Evolutionary conservation across 2,113 vertebrate species (phyloP), one percentile per base, ranked within the genome.

Genomic region (Podarcis cretensis): DNA sequence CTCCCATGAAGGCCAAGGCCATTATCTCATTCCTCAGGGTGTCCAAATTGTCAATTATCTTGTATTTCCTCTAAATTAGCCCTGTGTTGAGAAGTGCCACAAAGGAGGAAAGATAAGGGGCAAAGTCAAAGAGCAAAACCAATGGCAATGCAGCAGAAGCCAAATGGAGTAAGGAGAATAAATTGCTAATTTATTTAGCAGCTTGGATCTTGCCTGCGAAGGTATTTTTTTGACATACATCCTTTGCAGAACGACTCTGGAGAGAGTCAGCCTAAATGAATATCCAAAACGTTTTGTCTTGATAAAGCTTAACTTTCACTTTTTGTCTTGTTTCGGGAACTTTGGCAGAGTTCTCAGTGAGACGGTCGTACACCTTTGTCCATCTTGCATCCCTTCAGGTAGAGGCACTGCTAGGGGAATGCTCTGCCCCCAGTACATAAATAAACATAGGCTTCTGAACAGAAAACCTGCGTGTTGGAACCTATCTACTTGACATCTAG

Each of bases 121-220:
- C 7, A 82, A 83, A 90, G 83, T 66, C 48, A 93, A 93, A 88
- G 32, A 84, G 4, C 21, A 30, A 68, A 8, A 83, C 73, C 87
- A 12, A 69, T 89, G 81, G 30, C 87, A 1, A 0, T 87, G 1
- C 30, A 92, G 6, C 21, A 75, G 40, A 32, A 37, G 27, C 63
- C 77, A 80, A 76, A 35, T 23, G 77, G 68, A 78, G 32, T 25
- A 9, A 91, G 88, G 85, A 83, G 13, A 86, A 6, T 8, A 80
- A 59, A 73, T 66, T 89, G 23, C 30, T 94, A 83, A 90, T 87
- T 90, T 88, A 79, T 76, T 93, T 91, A 89, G 63, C 77, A 80
- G 86, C 83, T 21, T 82, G 27, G 2, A 48, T 90, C 16, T 92
- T 6, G 1, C 63, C 30, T 90, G 68, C 71, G 14, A 84, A 86